Evolutionary conservation across 2,113 vertebrate species (phyloP), one percentile per base, ranked within the genome.

Genomic region (Meriones unguiculatus): DNA sequence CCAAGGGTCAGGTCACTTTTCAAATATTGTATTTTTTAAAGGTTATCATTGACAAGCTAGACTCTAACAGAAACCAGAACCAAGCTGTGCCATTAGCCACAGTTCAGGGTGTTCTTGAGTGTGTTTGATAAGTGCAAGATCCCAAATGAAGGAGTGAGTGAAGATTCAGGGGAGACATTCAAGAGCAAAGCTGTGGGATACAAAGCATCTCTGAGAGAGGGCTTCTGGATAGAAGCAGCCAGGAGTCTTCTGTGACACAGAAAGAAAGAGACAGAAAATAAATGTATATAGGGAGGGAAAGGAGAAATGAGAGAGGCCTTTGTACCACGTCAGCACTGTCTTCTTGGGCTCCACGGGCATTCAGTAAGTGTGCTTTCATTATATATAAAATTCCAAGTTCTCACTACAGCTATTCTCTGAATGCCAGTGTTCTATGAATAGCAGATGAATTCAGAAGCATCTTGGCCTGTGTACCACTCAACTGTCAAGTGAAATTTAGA

Each of bases 1-100:
- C 22, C 28, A 30, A 12, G 59, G 24, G 75, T 70, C 18, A 2
- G 24, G 75, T 70, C 18, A 2, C 15, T 38, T 70, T 78, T 72
- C 89, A 46, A 75, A 54, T 35, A 57, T n/a, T 85, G 4, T 78
- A 41, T 69, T 85, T 90, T 87, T 94, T 28, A 59, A 67, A 96
- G 88, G 32, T 41, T 30, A 64, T 64, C n/a, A 41, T 11, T 80
- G 41, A 75, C 7, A 54, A 50, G 10, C 72, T 97, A 62, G 80
- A 92, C 70, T 67, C 28, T 69, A 90, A 46, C 25, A 72, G 52
- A 89, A 72, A 72, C 20, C 32, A 59, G n/a, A 76, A 25, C 54
- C 69, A 70, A 70, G 38, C 41, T 54, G 4, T n/a, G 77, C 70
- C 54, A 91, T 84, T n/a, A 17, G 50, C 30, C 32, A 24, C 22